phyloP scores from a whole-genome alignment of 2,797 vertebrate species.

The Iguana delicatissima region DNA sequence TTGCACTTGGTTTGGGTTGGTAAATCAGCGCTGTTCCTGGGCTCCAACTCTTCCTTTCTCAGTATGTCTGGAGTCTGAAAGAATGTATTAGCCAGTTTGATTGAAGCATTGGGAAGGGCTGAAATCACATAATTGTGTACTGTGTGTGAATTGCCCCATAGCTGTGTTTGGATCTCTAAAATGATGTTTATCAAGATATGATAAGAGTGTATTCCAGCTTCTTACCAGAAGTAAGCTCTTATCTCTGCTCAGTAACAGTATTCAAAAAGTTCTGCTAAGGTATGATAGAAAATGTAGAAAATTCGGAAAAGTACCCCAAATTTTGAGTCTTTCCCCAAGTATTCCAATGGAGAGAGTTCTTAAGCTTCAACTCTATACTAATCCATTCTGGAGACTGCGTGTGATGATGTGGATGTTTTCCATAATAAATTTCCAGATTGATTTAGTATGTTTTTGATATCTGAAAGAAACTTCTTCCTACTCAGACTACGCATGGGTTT shows the following conservation, averaged over 20 bases:
- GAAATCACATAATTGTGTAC: neutral
- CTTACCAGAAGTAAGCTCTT: conserved; percentile 4
- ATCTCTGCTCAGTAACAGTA: neutral
- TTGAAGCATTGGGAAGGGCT: neutral
- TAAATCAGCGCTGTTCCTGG: neutral
- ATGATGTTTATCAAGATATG: neutral
- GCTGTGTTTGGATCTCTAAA: neutral
- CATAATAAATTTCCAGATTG: neutral
- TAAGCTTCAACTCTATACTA: neutral
- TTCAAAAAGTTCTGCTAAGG: neutral
- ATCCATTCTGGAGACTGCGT: neutral
- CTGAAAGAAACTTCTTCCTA: neutral
- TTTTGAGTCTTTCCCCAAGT: neutral
- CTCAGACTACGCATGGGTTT: neutral
- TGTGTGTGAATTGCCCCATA: neutral
- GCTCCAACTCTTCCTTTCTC: neutral
- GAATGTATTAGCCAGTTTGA: neutral
- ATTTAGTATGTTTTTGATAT: neutral
- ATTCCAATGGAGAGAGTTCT: neutral
- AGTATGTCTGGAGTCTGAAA: conserved; percentile 3
- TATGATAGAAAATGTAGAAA: neutral
- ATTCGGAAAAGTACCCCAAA: neutral
- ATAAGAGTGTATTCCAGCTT: conserved; percentile 13
- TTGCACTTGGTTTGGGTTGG: accelerated
- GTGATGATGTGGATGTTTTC: neutral